A percentile compares a stretch with the other conserved stretches of the same genome.
Evolutionary conservation across 2,797 vertebrate genomes (phyloP).

Genomic region (Mycteria americana): DNA sequence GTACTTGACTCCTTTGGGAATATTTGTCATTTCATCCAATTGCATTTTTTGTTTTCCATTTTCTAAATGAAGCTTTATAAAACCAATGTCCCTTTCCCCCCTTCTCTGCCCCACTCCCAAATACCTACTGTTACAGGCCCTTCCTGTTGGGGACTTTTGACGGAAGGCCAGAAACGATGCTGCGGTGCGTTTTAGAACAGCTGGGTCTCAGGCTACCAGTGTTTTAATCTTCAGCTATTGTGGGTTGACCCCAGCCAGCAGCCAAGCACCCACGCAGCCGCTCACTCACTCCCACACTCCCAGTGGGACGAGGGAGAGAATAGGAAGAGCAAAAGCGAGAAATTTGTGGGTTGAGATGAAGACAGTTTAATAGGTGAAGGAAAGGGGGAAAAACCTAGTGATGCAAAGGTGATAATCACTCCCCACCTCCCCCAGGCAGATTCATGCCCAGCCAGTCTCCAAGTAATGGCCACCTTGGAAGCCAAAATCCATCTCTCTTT

Average conservation of each 20-base stretch:
- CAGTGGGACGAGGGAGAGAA: not conserved
- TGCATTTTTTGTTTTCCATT: not conserved
- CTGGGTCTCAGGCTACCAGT: not conserved
- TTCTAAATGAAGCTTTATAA: not conserved
- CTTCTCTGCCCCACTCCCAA: not conserved
- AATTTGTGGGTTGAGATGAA: not conserved
- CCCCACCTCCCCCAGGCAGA: not conserved
- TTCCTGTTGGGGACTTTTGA: not conserved
- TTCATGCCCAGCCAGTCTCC: not conserved
- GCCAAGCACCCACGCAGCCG: not conserved
- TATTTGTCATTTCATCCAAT: not conserved
- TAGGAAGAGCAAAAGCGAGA: not conserved
- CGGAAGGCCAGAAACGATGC: not conserved
- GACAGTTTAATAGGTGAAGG: not conserved
- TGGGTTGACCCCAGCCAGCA: not conserved
- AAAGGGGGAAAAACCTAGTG: not conserved
- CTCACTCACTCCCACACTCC: not conserved
- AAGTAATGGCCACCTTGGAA: not conserved
- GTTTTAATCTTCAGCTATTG: not conserved
- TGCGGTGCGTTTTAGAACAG: not conserved
- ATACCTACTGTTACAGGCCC: not conserved
- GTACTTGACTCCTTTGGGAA: not conserved
- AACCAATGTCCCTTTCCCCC: not conserved
- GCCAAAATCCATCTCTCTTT: not conserved
- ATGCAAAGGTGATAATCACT: not conserved